Conservation (phyloP, 2,113 vertebrate species). For the Sylvia atricapilla region DNA sequence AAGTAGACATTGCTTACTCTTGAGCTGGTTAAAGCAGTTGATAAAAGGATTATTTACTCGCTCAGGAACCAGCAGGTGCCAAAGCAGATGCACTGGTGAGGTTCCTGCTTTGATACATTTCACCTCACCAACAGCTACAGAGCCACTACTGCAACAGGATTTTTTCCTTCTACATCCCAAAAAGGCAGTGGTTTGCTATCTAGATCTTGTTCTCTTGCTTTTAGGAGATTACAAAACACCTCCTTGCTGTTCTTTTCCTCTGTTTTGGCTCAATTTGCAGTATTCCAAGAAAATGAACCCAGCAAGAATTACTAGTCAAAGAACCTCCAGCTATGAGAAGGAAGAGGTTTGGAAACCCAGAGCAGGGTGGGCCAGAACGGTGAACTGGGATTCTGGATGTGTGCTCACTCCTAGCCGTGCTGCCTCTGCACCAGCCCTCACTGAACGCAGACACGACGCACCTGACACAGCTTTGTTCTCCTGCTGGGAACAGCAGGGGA, state of each 20-base stretch:
- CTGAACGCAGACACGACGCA: accelerated
- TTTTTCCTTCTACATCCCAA: background rate
- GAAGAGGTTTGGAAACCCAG: background rate
- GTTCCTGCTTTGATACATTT: background rate
- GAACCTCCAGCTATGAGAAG: background rate
- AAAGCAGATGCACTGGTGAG: accelerated
- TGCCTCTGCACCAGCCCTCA: background rate
- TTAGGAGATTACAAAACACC: background rate
- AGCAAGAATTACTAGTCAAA: background rate
- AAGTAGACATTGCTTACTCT: background rate
- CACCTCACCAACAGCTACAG: background rate
- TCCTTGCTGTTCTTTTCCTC: background rate
- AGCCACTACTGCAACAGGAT: background rate
- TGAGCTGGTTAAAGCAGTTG: background rate
- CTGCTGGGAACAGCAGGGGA: background rate
- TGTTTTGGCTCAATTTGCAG: background rate
- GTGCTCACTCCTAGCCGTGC: background rate
- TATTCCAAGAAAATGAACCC: background rate
- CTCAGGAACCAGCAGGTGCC: background rate
- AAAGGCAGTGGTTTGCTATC: background rate
- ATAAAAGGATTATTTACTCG: background rate
- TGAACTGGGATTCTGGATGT: background rate
- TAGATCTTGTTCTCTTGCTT: background rate
- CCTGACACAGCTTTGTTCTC: accelerated
- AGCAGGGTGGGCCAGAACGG: background rate